Evolutionary conservation across 1,140 invertebrate species (phyloP).

Genomic region (Ylistrum balloti): DNA sequence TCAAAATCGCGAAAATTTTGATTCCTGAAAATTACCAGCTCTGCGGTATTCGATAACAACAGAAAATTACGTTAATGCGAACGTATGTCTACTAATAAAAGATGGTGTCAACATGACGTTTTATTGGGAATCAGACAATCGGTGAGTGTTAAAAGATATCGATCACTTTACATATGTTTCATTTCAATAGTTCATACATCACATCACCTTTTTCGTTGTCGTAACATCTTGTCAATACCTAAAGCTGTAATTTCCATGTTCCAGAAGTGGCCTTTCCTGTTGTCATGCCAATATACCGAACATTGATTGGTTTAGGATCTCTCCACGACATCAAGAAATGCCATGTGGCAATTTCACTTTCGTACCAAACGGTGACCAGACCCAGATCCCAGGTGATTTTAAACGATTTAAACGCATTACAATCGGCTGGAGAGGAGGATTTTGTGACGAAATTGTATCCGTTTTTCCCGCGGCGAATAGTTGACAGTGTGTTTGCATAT

Average conservation of each 20-base stretch:
- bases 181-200: no score
- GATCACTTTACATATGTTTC: no score
- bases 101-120: no score
- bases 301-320: neutral
- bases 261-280: neutral
- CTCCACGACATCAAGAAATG: neutral
- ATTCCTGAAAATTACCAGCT: no score
- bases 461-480: neutral
- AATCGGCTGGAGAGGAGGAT: neutral
- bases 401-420: neutral
- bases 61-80: no score
- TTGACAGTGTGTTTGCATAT: neutral
- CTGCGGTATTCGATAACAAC: no score
- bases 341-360: neutral
- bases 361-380: neutral
- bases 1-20: no score
- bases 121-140: no score
- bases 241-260: neutral
- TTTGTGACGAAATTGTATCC: neutral
- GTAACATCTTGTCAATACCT: no score
- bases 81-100: no score
- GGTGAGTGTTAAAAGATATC: no score
- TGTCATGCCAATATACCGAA: neutral
- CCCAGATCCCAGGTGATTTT: neutral
- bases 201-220: no score